phyloP scores from a whole-genome alignment of 1,140 invertebrate genomes.

The Belonocnema kinseyi region DNA sequence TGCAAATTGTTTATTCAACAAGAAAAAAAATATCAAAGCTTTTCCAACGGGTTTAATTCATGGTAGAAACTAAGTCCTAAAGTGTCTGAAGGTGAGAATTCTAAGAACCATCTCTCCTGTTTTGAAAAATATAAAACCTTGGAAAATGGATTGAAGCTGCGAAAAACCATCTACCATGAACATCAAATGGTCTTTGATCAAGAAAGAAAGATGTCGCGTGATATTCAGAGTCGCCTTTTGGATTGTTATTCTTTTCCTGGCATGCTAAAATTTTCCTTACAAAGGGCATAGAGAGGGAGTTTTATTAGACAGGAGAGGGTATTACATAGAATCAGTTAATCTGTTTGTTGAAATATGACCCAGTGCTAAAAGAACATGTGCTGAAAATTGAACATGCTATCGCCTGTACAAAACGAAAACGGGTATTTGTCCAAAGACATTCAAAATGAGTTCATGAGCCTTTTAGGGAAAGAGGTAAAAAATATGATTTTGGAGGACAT shows the following conservation, averaged over 20 bases:
- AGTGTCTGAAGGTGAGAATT: conserved; percentile 29
- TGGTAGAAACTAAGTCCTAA: conserved; percentile 38
- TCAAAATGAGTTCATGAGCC: too few relatives aligned
- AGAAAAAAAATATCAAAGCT: not conserved
- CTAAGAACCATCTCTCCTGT: not conserved
- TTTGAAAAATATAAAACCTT: conserved; percentile 22
- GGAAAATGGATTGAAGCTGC: conserved; percentile 1
- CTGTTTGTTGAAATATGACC: not conserved
- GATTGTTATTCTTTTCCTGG: too few relatives aligned
- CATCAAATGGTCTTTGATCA: not conserved
- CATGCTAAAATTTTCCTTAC: conserved; percentile 62
- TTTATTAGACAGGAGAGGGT: conserved; percentile 54
- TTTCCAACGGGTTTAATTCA: conserved; percentile 28
- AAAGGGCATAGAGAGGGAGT: conserved; percentile 56
- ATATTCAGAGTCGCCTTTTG: conserved; percentile 50
- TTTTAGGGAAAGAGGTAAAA: conserved; percentile 33
- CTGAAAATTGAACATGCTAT: too few relatives aligned
- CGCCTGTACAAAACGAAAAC: too few relatives aligned
- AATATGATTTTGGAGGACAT: conserved; percentile 47
- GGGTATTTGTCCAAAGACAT: too few relatives aligned
- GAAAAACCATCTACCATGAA: conserved; percentile 25
- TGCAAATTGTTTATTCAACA: conserved; percentile 23
- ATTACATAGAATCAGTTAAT: conserved; percentile 54
- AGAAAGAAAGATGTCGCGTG: conserved; percentile 42
- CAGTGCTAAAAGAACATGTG: not conserved